phyloP scores from a whole-genome alignment of 1,140 invertebrate genomes.

The Cydia fagiglandana region DNA sequence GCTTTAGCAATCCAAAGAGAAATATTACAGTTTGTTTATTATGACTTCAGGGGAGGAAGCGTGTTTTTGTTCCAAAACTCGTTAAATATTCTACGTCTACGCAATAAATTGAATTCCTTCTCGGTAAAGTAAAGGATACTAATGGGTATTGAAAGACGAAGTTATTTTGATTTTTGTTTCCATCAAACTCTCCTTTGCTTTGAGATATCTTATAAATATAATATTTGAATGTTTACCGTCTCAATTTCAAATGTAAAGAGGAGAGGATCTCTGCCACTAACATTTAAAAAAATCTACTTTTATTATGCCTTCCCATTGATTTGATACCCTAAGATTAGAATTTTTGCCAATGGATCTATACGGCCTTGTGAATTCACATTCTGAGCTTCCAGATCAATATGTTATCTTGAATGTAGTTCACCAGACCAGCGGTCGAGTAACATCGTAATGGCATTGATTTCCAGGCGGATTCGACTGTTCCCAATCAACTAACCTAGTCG shows the following conservation, averaged over 20 bases:
- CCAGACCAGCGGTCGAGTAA: not conserved
- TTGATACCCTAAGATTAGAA: no score
- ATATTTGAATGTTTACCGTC: not conserved
- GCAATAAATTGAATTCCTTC: not conserved
- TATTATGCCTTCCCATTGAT: not conserved
- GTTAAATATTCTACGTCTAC: constrained; percentile 11
- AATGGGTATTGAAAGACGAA: not conserved
- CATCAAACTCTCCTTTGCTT: not conserved
- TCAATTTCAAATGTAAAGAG: not conserved
- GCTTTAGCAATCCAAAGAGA: not conserved
- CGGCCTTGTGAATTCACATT: no score
- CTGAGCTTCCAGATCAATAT: no score
- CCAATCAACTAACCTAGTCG: not conserved
- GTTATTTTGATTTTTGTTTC: constrained; percentile 9
- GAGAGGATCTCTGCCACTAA: no score
- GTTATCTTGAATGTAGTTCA: no score
- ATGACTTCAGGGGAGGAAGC: not conserved
- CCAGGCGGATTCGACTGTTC: not conserved
- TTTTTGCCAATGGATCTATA: no score
- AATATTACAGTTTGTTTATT: constrained; percentile 10
- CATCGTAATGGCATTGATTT: not conserved
- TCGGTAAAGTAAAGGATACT: not conserved
- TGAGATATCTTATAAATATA: not conserved
- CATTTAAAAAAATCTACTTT: no score
- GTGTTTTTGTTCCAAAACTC: constrained; percentile 20